phyloP scores from a whole-genome alignment of 1,140 invertebrate genomes.

The Caenorhabditis latens region DNA sequence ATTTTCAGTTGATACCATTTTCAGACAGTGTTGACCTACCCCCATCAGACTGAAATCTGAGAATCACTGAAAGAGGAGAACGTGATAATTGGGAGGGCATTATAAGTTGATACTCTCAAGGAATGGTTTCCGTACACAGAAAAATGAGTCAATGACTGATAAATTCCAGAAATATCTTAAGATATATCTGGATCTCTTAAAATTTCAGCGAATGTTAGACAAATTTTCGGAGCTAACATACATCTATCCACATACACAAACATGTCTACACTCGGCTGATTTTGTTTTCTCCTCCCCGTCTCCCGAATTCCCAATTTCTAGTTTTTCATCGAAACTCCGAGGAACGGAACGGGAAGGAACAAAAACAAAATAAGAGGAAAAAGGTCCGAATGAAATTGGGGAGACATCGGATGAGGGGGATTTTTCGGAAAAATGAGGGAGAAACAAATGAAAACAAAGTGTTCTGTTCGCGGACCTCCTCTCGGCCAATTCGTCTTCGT shows the following conservation, averaged over 20 bases:
- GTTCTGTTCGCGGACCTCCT: background rate
- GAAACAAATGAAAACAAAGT: constrained; percentile 41
- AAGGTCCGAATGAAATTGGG: background rate
- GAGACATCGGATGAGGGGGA: background rate
- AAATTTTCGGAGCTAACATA: background rate
- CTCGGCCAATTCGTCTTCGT: background rate
- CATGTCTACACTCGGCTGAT: constrained; percentile 27
- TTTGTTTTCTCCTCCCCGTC: background rate
- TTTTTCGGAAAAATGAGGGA: background rate
- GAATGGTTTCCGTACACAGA: too few relatives aligned
- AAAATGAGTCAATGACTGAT: too few relatives aligned
- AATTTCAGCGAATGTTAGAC: too few relatives aligned
- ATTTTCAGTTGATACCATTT: too few relatives aligned
- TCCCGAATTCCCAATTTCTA: background rate
- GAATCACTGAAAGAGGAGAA: too few relatives aligned
- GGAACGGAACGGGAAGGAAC: background rate
- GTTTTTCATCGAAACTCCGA: constrained; percentile 1
- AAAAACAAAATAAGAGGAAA: constrained; percentile 8
- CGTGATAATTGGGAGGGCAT: too few relatives aligned
- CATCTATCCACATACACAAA: background rate
- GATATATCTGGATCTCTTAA: too few relatives aligned
- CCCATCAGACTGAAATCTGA: too few relatives aligned
- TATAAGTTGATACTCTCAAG: too few relatives aligned
- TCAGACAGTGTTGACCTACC: too few relatives aligned
- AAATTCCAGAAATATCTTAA: too few relatives aligned